Evolutionary conservation across 2,113 vertebrate genomes (phyloP).

Genomic region (Cyanistes caeruleus): DNA sequence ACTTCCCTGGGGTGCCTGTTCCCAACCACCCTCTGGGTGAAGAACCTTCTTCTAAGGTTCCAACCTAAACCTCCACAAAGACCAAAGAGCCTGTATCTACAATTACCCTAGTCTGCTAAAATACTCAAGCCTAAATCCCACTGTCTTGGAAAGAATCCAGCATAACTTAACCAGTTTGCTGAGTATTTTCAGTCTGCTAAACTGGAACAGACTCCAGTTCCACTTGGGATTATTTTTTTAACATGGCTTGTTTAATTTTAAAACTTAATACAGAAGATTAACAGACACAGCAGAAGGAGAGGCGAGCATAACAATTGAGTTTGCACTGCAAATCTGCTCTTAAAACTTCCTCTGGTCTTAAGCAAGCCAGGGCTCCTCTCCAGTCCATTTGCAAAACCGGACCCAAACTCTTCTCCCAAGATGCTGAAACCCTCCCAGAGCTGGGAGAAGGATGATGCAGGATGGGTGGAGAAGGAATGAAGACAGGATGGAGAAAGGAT

Average conservation of each 20-base stretch:
- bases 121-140: neutral
- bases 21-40: neutral
- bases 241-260: neutral
- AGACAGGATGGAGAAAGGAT: neutral
- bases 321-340: neutral
- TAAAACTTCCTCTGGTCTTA: neutral
- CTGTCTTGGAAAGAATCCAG: neutral
- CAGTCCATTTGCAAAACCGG: neutral
- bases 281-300: neutral
- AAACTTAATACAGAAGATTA: neutral
- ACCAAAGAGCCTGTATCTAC: neutral
- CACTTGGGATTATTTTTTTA: neutral
- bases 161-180: neutral
- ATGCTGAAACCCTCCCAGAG: neutral
- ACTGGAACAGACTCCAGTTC: neutral
- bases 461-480: neutral
- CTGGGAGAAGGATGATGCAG: neutral
- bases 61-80: neutral
- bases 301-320: rapidly evolving
- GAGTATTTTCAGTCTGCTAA: neutral
- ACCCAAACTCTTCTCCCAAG: neutral
- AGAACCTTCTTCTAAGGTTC: neutral
- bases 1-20: neutral
- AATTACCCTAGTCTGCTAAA: neutral
- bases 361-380: neutral